Evolutionary conservation across 2,113 vertebrate genomes (phyloP).

Genomic region (Natator depressus): DNA sequence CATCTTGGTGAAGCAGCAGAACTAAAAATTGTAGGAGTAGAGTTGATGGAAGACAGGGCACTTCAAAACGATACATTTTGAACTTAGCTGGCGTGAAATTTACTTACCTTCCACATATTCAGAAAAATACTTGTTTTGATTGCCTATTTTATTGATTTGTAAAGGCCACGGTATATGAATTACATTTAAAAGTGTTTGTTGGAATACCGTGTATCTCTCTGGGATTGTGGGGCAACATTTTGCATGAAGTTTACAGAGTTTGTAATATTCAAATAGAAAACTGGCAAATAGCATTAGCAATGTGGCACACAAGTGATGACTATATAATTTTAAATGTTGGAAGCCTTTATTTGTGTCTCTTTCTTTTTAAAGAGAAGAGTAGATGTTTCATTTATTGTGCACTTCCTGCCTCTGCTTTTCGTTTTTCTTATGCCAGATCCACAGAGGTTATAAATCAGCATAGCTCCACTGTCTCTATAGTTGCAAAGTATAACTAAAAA

Average conservation of each 20-base stretch:
- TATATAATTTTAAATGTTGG: neutral
- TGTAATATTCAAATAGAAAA: neutral
- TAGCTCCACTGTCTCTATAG: neutral
- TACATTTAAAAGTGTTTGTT: neutral
- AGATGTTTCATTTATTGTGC: neutral
- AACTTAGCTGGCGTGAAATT: neutral
- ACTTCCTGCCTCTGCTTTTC: neutral
- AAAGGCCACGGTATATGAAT: slow-evolving; percentile 15
- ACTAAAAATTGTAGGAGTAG: slow-evolving; percentile 12
- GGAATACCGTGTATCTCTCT: neutral
- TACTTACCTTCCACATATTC: slow-evolving; percentile 15
- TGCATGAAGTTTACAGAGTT: neutral
- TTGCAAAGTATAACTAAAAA: neutral
- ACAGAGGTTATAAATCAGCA: neutral
- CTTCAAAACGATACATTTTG: slow-evolving; percentile 8
- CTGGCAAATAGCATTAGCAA: neutral
- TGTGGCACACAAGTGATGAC: neutral
- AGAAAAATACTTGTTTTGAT: slow-evolving; percentile 41
- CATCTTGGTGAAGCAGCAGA: slow-evolving; percentile 27
- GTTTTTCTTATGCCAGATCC: neutral
- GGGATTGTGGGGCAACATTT: slow-evolving; percentile 41
- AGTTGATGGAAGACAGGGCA: neutral
- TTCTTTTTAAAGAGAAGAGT: neutral
- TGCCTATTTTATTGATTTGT: slow-evolving; percentile 47
- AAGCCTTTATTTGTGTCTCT: neutral